Evolutionary conservation across 2,888 invertebrate genomes (phyloP), one percentile per base, ranked within the genome.

Genomic region (Agrotis puta): DNA sequence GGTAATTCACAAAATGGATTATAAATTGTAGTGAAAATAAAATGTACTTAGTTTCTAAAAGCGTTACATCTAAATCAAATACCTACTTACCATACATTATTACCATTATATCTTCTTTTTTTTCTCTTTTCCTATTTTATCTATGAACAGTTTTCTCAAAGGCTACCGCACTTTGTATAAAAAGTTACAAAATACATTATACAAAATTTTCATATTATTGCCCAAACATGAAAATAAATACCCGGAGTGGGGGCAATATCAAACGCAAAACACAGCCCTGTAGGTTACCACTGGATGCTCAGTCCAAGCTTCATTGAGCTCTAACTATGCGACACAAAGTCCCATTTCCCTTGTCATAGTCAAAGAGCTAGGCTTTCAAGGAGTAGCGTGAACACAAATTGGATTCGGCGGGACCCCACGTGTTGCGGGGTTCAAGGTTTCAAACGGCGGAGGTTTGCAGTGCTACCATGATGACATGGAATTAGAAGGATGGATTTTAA

Each of bases 391-490:
- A 86, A 88, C 87, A 92, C 91, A 88, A 91, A 92, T 94, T 92
- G 87, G 92, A 92, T 94, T 93, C 90, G 77, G 85, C 82, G 87
- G 89, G 91, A 90, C 89, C 89, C 92, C 94, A 94, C 94, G 93
- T 94, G 94, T 92, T 94, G 92, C 89, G 85, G 89, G 88, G 93
- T 93, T 94, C 93, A 93, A 94, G 92, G 92, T 92, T 93, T 82
- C 77, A 78, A 88, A 88, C 82, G 87, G 83, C 82, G 83, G 66
- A 67, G 80, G 79, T 71, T 91, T 64, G 65, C 59, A 87, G 87
- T 86, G 85, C 78, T 72, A 68, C 90, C 88, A 90, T 80, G 79
- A 70, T 75, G 56, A 64, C 63, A 56, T 39, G 57, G 47, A 64
- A 48, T 47, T 61, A 48, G 45, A 51, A 27, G 66, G 58, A 68